Conservation (phyloP, 2,113 vertebrate genomes). For the Bufo gargarizans region DNA sequence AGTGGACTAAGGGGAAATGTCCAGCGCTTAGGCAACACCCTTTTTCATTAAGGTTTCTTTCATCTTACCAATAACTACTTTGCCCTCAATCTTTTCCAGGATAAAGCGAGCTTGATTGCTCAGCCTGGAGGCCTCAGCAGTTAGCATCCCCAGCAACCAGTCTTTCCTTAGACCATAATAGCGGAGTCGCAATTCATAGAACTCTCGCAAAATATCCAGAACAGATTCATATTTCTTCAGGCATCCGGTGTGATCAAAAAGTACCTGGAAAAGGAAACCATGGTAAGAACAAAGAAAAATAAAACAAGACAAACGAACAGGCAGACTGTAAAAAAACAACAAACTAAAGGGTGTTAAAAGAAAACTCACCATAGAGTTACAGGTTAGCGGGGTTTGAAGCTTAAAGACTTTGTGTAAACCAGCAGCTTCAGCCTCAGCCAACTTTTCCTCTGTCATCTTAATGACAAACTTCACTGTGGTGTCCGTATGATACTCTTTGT, state of each 20-base stretch:
- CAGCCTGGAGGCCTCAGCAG: constrained; percentile 86
- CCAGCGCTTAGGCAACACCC: background rate
- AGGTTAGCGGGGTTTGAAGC: constrained; percentile 88
- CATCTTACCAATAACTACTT: constrained; percentile 87
- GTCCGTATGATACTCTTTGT: constrained; percentile 96
- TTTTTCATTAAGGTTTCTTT: background rate
- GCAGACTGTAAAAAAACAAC: too few species aligned
- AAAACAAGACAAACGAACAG: background rate
- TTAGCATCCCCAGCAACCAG: constrained; percentile 90
- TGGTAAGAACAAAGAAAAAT: background rate
- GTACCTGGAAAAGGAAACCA: constrained; percentile 75
- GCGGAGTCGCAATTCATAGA: constrained; percentile 88
- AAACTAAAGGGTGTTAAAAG: background rate
- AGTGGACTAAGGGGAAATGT: background rate
- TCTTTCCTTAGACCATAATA: constrained; percentile 93
- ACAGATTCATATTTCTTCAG: constrained; percentile 91
- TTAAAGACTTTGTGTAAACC: constrained; percentile 98
- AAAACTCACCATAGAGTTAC: constrained; percentile 90
- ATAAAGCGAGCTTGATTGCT: constrained; percentile 98
- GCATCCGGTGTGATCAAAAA: constrained; percentile 94
- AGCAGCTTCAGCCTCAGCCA: constrained; percentile 80
- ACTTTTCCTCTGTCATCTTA: constrained; percentile 88
- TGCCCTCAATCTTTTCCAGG: constrained; percentile 95
- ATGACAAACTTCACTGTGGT: constrained; percentile 90
- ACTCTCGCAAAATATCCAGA: constrained; percentile 88